phyloP scores from a whole-genome alignment of 2,113 vertebrate genomes.

The Tricholaema leucomelas region DNA sequence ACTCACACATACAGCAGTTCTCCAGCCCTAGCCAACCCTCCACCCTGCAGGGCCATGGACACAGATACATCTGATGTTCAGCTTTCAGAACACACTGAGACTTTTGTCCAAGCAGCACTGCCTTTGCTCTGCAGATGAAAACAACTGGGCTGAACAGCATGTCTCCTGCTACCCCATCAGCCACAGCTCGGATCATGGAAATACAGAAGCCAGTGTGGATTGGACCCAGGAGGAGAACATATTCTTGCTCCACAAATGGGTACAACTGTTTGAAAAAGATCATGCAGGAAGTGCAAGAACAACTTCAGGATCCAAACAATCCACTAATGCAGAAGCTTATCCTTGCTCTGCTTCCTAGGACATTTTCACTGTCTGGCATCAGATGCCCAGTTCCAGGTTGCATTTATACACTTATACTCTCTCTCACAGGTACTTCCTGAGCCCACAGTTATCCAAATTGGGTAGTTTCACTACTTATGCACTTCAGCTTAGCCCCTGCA shows the following conservation, averaged over 20 bases:
- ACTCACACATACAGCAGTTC: neutral
- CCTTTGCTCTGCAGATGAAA: neutral
- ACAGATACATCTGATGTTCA: neutral
- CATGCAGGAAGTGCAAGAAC: neutral
- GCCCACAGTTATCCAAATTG: neutral
- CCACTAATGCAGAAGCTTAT: neutral
- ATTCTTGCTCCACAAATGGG: neutral
- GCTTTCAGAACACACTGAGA: neutral
- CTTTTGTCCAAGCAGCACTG: neutral
- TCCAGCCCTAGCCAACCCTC: neutral
- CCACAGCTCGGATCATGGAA: neutral
- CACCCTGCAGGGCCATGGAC: neutral
- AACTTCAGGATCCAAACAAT: neutral
- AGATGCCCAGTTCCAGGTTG: neutral
- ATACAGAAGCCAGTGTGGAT: neutral
- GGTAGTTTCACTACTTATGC: neutral
- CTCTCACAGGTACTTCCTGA: neutral
- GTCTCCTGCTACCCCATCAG: neutral
- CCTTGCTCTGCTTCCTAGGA: neutral
- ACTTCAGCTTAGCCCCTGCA: neutral
- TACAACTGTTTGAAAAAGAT: neutral
- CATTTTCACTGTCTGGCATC: neutral
- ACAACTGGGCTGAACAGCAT: neutral
- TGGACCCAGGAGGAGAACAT: neutral
- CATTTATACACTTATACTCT: neutral